A percentile compares a stretch with the other conserved stretches of the same genome.
Conservation (phyloP, 2,113 vertebrate genomes). For the Oreotragus oreotragus region DNA sequence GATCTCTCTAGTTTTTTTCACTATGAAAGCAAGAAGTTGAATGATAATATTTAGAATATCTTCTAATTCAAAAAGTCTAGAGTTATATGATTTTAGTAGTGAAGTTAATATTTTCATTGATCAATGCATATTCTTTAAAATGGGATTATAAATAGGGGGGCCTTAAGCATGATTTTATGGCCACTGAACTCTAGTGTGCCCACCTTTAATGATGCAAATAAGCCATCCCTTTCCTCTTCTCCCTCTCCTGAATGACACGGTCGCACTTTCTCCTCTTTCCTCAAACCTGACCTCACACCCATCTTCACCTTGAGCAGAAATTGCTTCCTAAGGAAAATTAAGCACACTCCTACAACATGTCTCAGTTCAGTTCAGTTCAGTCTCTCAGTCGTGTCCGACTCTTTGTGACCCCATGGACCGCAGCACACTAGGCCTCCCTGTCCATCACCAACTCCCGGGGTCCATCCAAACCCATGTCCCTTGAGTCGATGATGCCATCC, state of each 20-base stretch:
- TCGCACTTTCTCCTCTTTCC: not conserved
- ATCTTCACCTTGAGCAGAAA: not conserved
- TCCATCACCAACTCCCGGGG: not conserved
- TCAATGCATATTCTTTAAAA: not conserved
- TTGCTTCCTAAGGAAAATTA: not conserved
- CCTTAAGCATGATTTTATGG: not conserved
- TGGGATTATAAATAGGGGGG: not conserved
- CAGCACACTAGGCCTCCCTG: not conserved
- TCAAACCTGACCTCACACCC: not conserved
- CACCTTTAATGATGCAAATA: not conserved
- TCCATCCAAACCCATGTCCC: not conserved
- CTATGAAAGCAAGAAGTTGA: not conserved
- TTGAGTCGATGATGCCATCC: not conserved
- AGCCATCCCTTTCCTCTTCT: not conserved
- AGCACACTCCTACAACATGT: not conserved
- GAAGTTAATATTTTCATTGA: not conserved
- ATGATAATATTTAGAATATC: not conserved
- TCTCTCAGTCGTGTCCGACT: not conserved
- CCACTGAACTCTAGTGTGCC: no score
- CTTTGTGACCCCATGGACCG: fast-evolving
- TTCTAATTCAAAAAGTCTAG: not conserved
- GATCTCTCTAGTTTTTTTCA: not conserved
- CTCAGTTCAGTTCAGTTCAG: not conserved
- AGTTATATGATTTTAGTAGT: not conserved
- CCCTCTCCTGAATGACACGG: not conserved